Percentiles rank a stretch among this genome's conserved stretches.
Conservation (phyloP, 2,888 invertebrate genomes). For the Stenchaetothrips biformis region DNA sequence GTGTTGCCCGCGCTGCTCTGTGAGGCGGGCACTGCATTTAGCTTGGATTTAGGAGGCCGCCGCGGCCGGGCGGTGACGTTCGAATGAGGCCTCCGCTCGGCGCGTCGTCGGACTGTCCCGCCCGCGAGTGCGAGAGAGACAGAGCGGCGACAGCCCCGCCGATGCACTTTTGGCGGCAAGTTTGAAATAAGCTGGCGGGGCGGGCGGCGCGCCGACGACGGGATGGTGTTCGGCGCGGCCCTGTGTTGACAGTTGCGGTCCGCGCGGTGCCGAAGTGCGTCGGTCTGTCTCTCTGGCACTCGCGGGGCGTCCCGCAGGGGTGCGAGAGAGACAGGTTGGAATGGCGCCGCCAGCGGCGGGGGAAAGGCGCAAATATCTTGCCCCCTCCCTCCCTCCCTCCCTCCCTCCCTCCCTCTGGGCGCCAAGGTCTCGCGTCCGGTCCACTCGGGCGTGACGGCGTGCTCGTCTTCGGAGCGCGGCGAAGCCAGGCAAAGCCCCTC, state of each 20-base stretch:
- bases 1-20: too few species aligned
- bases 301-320: neutral
- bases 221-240: too few species aligned
- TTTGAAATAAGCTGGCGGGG: neutral
- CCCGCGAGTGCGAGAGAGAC: too few species aligned
- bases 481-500: too few species aligned
- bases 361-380: neutral
- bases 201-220: neutral
- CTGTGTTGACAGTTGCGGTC: too few species aligned
- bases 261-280: too few species aligned
- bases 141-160: too few species aligned
- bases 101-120: neutral
- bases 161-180: too few species aligned
- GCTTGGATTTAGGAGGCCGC: neutral
- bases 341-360: neutral
- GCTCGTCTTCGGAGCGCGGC: too few species aligned
- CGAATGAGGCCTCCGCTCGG: neutral
- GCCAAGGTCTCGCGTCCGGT: neutral
- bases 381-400: neutral
- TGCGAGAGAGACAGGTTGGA: neutral
- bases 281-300: neutral
- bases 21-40: too few species aligned
- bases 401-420: neutral
- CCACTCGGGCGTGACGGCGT: neutral
- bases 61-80: neutral